phyloP scores from a whole-genome alignment of 2,888 invertebrate species.

The Latheticus oryzae region DNA sequence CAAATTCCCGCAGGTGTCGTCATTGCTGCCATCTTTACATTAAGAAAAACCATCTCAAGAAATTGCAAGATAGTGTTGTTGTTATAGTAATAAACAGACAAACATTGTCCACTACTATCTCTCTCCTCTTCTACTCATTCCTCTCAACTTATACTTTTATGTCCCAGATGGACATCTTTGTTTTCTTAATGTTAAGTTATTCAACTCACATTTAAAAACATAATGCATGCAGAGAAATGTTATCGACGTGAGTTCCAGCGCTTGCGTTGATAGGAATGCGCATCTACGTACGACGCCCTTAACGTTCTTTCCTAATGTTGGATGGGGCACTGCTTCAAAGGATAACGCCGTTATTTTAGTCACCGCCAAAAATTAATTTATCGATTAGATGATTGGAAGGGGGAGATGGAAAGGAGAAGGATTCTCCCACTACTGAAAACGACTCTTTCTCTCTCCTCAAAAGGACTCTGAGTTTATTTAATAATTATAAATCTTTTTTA shows the following conservation, averaged over 20 bases:
- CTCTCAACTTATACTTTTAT: neutral
- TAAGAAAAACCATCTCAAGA: too few relatives aligned
- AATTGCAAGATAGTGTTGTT: too few relatives aligned
- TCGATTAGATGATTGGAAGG: slow-evolving; percentile 17
- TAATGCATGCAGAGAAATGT: slow-evolving; percentile 61
- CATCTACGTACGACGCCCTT: slow-evolving; percentile 48
- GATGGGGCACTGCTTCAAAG: slow-evolving; percentile 31
- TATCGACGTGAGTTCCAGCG: slow-evolving; percentile 59
- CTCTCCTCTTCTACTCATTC: too few relatives aligned
- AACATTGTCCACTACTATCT: too few relatives aligned
- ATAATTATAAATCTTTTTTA: slow-evolving; percentile 50
- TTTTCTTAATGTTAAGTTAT: slow-evolving; percentile 60
- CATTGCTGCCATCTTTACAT: too few relatives aligned
- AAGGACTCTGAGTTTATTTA: slow-evolving; percentile 41
- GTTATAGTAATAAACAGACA: too few relatives aligned
- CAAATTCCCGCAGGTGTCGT: too few relatives aligned
- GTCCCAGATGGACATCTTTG: slow-evolving; percentile 52
- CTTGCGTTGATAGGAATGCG: slow-evolving; percentile 54
- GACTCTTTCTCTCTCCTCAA: slow-evolving; percentile 10
- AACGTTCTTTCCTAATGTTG: slow-evolving; percentile 42
- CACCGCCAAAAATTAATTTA: slow-evolving; percentile 38
- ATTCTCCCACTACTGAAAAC: slow-evolving; percentile 9
- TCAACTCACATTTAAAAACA: slow-evolving; percentile 62
- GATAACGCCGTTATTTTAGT: slow-evolving; percentile 32
- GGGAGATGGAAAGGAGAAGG: slow-evolving; percentile 2